Conservation (phyloP, 2,888 invertebrate genomes). For the Tribolium freemani region DNA sequence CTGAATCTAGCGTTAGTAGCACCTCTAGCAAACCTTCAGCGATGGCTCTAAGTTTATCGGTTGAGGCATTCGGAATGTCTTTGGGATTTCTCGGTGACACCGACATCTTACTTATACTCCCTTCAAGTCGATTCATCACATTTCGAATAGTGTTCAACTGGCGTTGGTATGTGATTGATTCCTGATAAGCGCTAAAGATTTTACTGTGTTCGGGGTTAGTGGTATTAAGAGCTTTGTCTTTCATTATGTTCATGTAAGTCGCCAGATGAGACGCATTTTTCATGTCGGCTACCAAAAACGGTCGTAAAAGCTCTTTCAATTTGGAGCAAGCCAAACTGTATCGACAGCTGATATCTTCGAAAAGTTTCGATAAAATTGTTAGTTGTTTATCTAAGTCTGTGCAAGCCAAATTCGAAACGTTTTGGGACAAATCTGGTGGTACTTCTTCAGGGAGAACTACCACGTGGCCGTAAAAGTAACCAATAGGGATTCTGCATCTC, state of each 20-base stretch:
- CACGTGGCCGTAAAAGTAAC: slow-evolving; percentile 94
- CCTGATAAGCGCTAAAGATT: slow-evolving; percentile 74
- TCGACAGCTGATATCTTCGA: slow-evolving; percentile 85
- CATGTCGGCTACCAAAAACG: slow-evolving; percentile 83
- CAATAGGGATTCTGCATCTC: slow-evolving; percentile 90
- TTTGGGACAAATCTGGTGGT: slow-evolving; percentile 65
- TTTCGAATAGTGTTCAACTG: slow-evolving; percentile 88
- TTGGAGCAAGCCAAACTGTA: slow-evolving; percentile 89
- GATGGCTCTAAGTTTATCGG: slow-evolving; percentile 87
- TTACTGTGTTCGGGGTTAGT: slow-evolving; percentile 68
- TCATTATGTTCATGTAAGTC: slow-evolving; percentile 78
- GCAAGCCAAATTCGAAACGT: slow-evolving; percentile 57
- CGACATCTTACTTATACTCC: slow-evolving; percentile 54
- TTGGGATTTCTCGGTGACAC: slow-evolving; percentile 10
- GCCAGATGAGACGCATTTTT: slow-evolving; percentile 88
- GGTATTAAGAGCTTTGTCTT: slow-evolving; percentile 58
- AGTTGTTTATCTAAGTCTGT: slow-evolving; percentile 73
- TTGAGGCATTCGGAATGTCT: slow-evolving; percentile 74
- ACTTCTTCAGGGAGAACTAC: slow-evolving; percentile 77
- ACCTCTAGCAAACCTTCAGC: slow-evolving; percentile 88
- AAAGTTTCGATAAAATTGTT: slow-evolving; percentile 77
- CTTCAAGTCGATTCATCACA: slow-evolving; percentile 82
- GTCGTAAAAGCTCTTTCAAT: slow-evolving; percentile 83
- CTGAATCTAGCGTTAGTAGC: slow-evolving; percentile 70
- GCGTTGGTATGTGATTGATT: slow-evolving; percentile 90